Percentiles rank a stretch among this genome's conserved stretches.
phyloP scores from a whole-genome alignment of 2,113 vertebrate genomes.

The Tetrax tetrax region DNA sequence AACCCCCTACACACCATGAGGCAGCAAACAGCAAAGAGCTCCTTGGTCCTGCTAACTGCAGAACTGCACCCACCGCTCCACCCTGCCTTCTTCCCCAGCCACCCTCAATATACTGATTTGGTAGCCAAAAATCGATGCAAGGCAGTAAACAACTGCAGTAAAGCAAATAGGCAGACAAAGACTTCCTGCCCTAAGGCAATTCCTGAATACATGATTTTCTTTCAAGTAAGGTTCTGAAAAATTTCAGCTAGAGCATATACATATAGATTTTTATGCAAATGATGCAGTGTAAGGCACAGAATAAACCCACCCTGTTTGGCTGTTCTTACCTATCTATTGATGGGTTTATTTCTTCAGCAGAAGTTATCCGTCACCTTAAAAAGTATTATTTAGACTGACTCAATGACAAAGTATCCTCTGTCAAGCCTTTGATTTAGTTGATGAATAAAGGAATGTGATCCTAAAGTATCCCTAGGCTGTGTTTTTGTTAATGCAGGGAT shows the following conservation, averaged over 20 bases:
- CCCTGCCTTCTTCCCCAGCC: constrained; percentile 10
- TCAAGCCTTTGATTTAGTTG: constrained; percentile 59
- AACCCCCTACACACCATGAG: too few species aligned
- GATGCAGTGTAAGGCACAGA: background rate
- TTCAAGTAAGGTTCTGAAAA: background rate
- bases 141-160: constrained; percentile 66
- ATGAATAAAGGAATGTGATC: constrained; percentile 65
- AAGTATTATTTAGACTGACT: constrained; percentile 46
- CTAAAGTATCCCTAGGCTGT: constrained; percentile 50
- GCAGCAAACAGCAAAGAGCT: constrained; percentile 39
- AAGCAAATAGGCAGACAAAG: constrained; percentile 74
- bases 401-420: constrained; percentile 6
- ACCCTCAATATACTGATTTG: constrained; percentile 53
- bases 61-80: background rate
- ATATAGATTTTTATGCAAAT: background rate
- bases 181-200: constrained; percentile 57
- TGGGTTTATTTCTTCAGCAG: background rate
- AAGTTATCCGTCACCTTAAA: constrained; percentile 41
- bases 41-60: constrained; percentile 46
- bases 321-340: background rate
- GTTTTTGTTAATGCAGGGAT: constrained; percentile 57
- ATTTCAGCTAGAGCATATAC: background rate
- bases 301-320: background rate
- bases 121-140: constrained; percentile 76
- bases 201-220: constrained; percentile 24